Evolutionary conservation across 2,888 invertebrate genomes (phyloP).

Genomic region (Myopa testacea): DNA sequence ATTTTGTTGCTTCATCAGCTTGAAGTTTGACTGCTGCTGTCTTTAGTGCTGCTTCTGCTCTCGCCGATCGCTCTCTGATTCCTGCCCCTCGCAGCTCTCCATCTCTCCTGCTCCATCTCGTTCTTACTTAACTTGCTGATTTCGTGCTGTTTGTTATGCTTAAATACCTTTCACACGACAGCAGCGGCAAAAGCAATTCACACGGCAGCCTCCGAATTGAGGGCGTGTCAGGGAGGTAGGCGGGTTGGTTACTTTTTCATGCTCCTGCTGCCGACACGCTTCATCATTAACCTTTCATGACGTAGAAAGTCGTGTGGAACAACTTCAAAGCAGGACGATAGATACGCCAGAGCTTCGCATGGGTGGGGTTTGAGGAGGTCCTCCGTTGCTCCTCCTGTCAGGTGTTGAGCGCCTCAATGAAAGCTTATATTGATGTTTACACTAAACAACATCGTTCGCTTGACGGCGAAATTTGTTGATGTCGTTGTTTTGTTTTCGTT

Average conservation of each 20-base stretch:
- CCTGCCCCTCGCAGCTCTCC: not conserved
- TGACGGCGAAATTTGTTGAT: not conserved
- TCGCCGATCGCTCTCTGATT: not conserved
- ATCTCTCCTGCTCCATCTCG: not conserved
- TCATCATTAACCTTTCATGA: constrained; percentile 45
- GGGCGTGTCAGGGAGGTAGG: not conserved
- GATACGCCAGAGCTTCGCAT: not conserved
- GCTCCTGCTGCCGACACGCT: constrained; percentile 15
- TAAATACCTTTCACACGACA: constrained; percentile 13
- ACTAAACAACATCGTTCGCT: constrained; percentile 27
- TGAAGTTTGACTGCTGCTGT: not conserved
- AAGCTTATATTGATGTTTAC: constrained; percentile 31
- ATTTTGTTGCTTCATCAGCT: constrained; percentile 7
- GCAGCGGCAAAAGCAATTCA: not conserved
- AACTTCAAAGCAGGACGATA: constrained; percentile 24
- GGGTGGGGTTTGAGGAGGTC: not conserved
- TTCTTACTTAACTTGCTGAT: not conserved
- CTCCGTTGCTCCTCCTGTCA: not conserved
- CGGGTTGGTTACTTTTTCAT: not conserved
- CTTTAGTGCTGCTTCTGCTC: not conserved
- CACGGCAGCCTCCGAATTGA: not conserved
- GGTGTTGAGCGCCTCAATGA: constrained; percentile 11
- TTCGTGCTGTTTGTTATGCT: not conserved
- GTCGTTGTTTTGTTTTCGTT: not conserved
- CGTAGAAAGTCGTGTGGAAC: constrained; percentile 57